Evolutionary conservation across 1,140 invertebrate species (phyloP).

Genomic region (Polypedilum vanderplanki): DNA sequence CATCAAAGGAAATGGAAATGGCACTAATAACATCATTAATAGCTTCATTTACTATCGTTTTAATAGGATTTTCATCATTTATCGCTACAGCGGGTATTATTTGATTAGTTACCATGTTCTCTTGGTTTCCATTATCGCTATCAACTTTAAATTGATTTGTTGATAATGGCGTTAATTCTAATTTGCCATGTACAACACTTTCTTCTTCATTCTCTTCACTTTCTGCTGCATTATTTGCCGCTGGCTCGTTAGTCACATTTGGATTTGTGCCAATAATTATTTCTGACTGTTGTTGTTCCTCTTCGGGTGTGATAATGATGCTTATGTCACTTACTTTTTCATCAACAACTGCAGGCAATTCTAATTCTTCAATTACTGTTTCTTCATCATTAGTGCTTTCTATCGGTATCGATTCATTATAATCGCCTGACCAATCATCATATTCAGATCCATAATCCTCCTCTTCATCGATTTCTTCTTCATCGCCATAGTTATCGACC

Average conservation of each 20-base stretch:
- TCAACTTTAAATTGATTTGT: slow-evolving; percentile 23
- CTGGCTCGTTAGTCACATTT: slow-evolving; percentile 9
- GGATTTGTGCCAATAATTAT: slow-evolving; percentile 5
- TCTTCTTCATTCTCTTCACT: not conserved
- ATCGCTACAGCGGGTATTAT: not conserved
- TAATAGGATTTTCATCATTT: not conserved
- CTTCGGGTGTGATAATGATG: not conserved
- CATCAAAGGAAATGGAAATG: slow-evolving; percentile 33
- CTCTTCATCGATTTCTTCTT: slow-evolving; percentile 48
- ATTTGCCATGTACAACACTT: slow-evolving; percentile 5
- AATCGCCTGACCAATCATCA: slow-evolving; percentile 35
- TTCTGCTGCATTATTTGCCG: not conserved
- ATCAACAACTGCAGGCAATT: slow-evolving; percentile 30
- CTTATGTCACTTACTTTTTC: slow-evolving; percentile 29
- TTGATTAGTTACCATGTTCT: too few relatives aligned
- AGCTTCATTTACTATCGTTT: slow-evolving; percentile 6
- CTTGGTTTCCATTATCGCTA: not conserved
- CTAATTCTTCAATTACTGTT: slow-evolving; percentile 36
- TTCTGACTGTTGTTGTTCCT: not conserved
- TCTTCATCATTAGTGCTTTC: slow-evolving; percentile 41
- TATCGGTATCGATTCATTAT: slow-evolving; percentile 36
- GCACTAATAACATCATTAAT: slow-evolving; percentile 25
- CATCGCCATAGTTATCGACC: slow-evolving; percentile 44
- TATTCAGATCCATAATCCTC: slow-evolving; percentile 35
- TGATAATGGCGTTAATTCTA: slow-evolving; percentile 23